phyloP scores from a whole-genome alignment of 2,113 vertebrate species.

The Oncorhynchus keta region DNA sequence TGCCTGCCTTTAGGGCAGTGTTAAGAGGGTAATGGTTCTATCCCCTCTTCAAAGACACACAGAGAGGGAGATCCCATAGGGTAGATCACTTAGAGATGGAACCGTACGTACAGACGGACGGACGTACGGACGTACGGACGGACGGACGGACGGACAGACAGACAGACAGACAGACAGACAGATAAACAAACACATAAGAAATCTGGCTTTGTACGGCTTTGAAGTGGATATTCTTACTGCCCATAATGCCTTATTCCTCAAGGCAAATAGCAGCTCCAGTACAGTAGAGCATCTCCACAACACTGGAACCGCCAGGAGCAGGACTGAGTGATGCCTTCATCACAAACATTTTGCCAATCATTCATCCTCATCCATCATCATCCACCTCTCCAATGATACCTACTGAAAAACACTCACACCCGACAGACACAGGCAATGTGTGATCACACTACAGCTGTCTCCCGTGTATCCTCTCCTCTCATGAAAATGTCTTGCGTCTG shows the following conservation, averaged over 20 bases:
- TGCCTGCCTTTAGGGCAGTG: background rate
- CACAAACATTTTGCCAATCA: constrained; percentile 1
- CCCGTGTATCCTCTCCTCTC: background rate
- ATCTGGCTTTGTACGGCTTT: background rate
- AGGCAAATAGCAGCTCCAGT: background rate
- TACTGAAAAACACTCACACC: constrained; percentile 17
- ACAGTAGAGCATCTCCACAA: background rate
- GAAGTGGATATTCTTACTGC: background rate
- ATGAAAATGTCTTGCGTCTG: background rate
- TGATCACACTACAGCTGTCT: constrained; percentile 22
- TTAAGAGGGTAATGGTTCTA: background rate
- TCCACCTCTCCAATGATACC: constrained; percentile 16
- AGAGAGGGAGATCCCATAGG: background rate
- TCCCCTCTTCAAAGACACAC: background rate
- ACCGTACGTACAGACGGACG: background rate
- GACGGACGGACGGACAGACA: too few relatives aligned
- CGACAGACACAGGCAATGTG: constrained; percentile 15
- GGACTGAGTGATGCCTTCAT: background rate
- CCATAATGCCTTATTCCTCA: background rate
- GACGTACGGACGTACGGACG: too few relatives aligned
- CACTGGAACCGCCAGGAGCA: background rate
- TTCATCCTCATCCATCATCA: constrained; percentile 37
- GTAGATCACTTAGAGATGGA: background rate
- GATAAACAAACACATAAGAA: background rate
- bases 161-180: background rate